Evolutionary conservation across 2,888 invertebrate species (phyloP).

Genomic region (Drepanosiphum platanoidis): DNA sequence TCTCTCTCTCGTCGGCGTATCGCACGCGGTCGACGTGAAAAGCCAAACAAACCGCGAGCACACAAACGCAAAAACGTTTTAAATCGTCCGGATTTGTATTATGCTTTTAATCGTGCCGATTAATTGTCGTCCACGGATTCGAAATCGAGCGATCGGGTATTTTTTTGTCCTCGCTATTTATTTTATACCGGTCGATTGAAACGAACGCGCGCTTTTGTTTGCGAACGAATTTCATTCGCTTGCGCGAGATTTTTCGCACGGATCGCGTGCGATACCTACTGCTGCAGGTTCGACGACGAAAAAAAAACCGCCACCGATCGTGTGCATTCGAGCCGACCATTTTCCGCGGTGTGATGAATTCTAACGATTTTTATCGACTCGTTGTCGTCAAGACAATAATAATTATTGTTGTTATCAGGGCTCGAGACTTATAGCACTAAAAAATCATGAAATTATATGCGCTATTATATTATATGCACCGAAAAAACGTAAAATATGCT

Average conservation of each 20-base stretch:
- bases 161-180: not conserved
- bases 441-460: no score
- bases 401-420: no score
- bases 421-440: no score
- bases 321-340: not conserved
- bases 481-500: no score
- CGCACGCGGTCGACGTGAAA: not conserved
- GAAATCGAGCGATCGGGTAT: not conserved
- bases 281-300: not conserved
- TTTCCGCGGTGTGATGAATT: no score
- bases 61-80: not conserved
- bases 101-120: not conserved
- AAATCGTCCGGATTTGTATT: not conserved
- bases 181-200: not conserved
- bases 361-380: no score
- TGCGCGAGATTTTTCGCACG: slow-evolving; percentile 13
- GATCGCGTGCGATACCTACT: slow-evolving; percentile 11
- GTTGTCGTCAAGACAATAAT: no score
- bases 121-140: not conserved
- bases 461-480: no score
- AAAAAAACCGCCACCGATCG: not conserved
- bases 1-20: not conserved
- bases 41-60: not conserved
- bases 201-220: slow-evolving; percentile 1
- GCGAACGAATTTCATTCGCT: not conserved